phyloP scores from a whole-genome alignment of 2,113 vertebrate genomes.

The Tupaia chinensis region DNA sequence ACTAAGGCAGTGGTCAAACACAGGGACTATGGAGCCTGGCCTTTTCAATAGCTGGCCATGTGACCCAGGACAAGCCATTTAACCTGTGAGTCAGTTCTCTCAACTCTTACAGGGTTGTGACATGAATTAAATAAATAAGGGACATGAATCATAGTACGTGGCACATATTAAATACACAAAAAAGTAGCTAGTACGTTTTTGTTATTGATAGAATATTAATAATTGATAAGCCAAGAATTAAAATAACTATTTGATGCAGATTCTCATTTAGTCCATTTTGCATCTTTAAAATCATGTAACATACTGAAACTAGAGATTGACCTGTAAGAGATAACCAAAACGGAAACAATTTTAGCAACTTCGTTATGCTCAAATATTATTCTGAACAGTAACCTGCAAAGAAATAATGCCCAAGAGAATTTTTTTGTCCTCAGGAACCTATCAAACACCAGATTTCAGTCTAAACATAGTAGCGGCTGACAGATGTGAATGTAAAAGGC shows the following conservation, averaged over 20 bases:
- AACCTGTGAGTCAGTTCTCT: background rate
- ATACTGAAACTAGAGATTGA: background rate
- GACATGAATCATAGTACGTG: background rate
- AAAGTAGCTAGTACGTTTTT: background rate
- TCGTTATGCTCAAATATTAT: conserved; percentile 21
- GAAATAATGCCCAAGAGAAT: background rate
- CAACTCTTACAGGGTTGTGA: background rate
- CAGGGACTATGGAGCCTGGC: background rate
- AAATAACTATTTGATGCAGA: conserved; percentile 19
- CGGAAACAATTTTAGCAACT: background rate
- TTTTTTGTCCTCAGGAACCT: background rate
- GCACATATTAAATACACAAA: background rate
- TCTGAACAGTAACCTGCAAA: conserved; percentile 8
- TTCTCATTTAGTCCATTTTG: background rate
- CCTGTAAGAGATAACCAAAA: conserved; percentile 25
- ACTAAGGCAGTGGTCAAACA: background rate
- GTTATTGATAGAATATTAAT: conserved; percentile 41
- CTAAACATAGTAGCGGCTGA: background rate
- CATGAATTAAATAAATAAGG: background rate
- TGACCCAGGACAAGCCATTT: background rate
- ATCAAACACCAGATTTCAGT: background rate
- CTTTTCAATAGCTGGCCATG: background rate
- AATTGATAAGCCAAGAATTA: background rate
- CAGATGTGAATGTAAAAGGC: conserved; percentile 17
- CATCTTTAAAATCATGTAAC: background rate